phyloP scores from a whole-genome alignment of 2,113 vertebrate species.

The Tyrannus savana region DNA sequence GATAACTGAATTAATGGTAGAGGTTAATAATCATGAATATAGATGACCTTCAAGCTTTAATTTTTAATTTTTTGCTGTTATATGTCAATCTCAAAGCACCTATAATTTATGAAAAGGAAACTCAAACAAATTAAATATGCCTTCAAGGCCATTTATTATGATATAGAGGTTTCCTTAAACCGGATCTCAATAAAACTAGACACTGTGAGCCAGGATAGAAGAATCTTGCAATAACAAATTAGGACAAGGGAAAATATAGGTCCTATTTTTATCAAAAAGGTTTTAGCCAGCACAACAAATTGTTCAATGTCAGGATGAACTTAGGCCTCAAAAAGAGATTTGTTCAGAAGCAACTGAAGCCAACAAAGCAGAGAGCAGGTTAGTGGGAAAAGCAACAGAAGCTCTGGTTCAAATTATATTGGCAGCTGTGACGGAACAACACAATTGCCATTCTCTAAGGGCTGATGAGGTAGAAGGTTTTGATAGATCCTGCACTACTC shows the following conservation, averaged over 20 bases:
- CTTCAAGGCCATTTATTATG: neutral
- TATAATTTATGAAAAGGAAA: neutral
- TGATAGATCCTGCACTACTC: neutral
- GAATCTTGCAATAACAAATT: neutral
- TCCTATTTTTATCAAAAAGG: neutral
- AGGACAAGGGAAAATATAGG: neutral
- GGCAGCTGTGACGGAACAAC: neutral
- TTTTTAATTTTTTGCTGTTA: neutral
- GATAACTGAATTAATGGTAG: neutral
- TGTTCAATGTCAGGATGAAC: neutral
- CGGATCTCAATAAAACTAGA: neutral
- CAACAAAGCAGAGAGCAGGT: neutral
- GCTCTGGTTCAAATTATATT: neutral
- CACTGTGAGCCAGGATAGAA: neutral
- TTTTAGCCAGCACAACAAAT: constrained; percentile 31
- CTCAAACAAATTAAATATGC: neutral
- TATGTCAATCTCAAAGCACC: neutral
- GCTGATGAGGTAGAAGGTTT: neutral
- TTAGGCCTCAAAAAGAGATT: neutral
- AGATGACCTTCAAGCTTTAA: neutral
- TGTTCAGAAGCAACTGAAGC: constrained; percentile 1
- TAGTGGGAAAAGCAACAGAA: neutral
- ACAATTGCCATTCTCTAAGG: neutral
- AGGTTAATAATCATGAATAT: neutral
- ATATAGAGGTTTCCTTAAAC: neutral